Evolutionary conservation across 2,797 vertebrate species (phyloP), one percentile per base, ranked within the genome.

Genomic region (Taeniopygia guttata): DNA sequence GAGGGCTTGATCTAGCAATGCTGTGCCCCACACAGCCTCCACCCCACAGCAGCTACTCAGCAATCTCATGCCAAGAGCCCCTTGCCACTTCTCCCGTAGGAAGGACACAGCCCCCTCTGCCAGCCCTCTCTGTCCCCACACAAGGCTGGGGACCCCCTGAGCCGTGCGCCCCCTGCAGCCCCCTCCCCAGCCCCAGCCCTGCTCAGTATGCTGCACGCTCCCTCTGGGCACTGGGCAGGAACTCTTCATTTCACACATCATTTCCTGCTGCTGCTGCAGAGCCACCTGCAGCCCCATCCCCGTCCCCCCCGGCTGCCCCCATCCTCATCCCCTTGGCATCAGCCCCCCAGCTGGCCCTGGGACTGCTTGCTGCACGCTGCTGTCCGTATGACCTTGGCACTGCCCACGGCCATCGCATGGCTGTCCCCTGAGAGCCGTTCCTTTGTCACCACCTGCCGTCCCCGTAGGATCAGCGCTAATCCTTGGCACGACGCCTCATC

Each of bases 151-250:
- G 70, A 48, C 40, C 51, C 73, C 55, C 36, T 69, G 7, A 7
- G 67, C 63, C 1, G 0, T 59, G 82, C 0, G 4, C 19, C 40
- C 58, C 23, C 67, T 54, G 83, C 62, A 76, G 78, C 90, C 84
- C 93, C 77, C 86, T 83, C 59, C 17, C 72, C 22, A 23, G 80
- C 77, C 85, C 86, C 68, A 27, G 51, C 82, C 43, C 92, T 94
- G 79, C 80, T 94, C 93, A 83, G 90, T 93, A 95, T 95, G 92
- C 94, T 77, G 88, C 84, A 76, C 69, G 5, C 72, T 93, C 94
- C 92, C 90, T 91, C 91, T 95, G 92, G 96, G 94, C 94, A 94
- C 89, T 93, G 92, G 96, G 95, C 95, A 93, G 94, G 94, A 96
- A 95, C 96, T 95, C 93, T 96, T 91, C 93, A 82, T 94, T 96